Conservation (phyloP, 2,888 invertebrate genomes). For the Achlya flavicornis region DNA sequence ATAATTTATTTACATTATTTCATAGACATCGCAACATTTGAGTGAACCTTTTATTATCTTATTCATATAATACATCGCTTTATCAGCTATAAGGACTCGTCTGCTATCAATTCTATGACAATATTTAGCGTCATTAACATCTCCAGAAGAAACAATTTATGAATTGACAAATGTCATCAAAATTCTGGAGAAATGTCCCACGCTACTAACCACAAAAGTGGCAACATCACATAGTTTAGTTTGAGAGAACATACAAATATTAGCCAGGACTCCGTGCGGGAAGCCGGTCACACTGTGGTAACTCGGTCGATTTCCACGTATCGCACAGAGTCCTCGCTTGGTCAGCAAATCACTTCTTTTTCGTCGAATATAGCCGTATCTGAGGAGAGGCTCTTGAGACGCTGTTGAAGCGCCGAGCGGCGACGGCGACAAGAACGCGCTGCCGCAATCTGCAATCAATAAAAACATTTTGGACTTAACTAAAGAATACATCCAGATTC, state of each 20-base stretch:
- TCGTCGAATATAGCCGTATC: conserved; percentile 93
- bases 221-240: conserved; percentile 7
- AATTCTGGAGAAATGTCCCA: neutral
- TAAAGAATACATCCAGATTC: too few species aligned
- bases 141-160: neutral
- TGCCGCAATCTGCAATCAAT: conserved; percentile 58
- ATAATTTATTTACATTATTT: conserved; percentile 43
- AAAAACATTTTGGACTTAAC: conserved; percentile 12
- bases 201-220: neutral
- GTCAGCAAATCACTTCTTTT: conserved; percentile 97
- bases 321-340: conserved; percentile 97
- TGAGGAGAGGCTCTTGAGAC: conserved; percentile 91
- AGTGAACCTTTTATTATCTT: conserved; percentile 13
- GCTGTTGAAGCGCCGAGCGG: conserved; percentile 90
- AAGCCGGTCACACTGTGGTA: conserved; percentile 92
- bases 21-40: conserved; percentile 18
- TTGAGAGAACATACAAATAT: neutral
- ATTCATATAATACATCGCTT: conserved; percentile 19
- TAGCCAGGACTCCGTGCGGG: conserved; percentile 66
- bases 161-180: conserved; percentile 8
- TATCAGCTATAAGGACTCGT: conserved; percentile 20
- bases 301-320: conserved; percentile 95
- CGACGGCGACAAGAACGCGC: conserved; percentile 86
- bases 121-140: neutral
- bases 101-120: conserved; percentile 7